Evolutionary conservation across 2,888 invertebrate genomes (phyloP), one percentile per base, ranked within the genome.

Genomic region (Eilema caniola): DNA sequence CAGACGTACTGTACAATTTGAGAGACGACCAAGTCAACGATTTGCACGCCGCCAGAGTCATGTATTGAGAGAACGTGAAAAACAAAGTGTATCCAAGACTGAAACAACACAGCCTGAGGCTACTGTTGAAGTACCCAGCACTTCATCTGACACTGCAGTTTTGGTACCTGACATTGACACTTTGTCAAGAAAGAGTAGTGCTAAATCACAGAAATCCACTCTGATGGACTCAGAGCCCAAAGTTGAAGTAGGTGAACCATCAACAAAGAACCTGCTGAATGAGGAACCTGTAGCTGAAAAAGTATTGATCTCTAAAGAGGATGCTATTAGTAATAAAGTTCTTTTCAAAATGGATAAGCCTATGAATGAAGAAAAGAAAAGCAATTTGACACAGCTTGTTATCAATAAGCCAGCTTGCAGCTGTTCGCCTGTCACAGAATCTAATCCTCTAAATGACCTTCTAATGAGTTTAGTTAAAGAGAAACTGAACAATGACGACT

Each of bases 1-100:
- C 1, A 96, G 99, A 62, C 96, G 99, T 68, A 99, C 98, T 1
- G 99, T 99, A 10, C 98, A 99, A 89, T 99, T 99, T 91, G 99
- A 99, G 93, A 96, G 99, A 73, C 96, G 99, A 67, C 99, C 99
- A 0, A 99, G 99, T 93, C 99, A 99, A 92, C 96, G 99, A 76
- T 99, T 99, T 90, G 99, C 99, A 47, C 96, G 99, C 69, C 96
- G 99, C 70, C 99, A 99, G 89, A 98, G 98, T 74, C 98, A 98
- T 89, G 97, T 98, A 33, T 89, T 98, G 66, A 95, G 98, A 56
- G 98, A 98, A 90, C 95, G 97, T 67, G 98, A 98, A 85, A 96
- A 96, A 88, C 97, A 96, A 85, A 92, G 80, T 77, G 81, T 87
- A 47, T 72, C 87, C 11, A 93, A 93, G 86, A 74, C 90, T 67